These are phyloP conservation scores for Bombus soroeensis DNA, from an alignment of 1,140 invertebrate genomes.

Conservation along the genomic window DNA sequence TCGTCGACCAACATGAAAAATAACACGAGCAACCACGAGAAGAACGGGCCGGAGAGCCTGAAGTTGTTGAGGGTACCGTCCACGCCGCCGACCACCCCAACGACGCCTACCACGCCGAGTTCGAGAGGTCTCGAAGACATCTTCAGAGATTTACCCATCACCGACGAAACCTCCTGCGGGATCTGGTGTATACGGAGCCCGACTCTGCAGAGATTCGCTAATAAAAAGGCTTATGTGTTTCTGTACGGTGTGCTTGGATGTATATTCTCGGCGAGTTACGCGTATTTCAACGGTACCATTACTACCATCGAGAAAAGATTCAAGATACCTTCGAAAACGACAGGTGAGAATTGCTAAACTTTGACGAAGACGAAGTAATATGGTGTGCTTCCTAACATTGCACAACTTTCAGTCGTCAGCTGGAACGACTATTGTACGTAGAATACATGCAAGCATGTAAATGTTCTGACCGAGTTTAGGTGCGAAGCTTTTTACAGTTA, in stretches of 20 bases:
- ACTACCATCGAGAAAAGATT: constrained; percentile 92
- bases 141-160: constrained; percentile 82
- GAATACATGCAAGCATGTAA: not conserved
- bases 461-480: not conserved
- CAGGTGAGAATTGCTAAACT: constrained; percentile 82
- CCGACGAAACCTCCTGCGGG: constrained; percentile 86
- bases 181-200: constrained; percentile 84
- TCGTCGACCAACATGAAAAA: constrained; percentile 68
- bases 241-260: constrained; percentile 89
- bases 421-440: not conserved
- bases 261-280: constrained; percentile 89
- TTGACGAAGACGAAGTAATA: not conserved
- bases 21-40: constrained; percentile 71
- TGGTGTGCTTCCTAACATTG: not conserved
- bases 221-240: constrained; percentile 89
- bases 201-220: constrained; percentile 87
- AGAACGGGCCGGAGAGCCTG: constrained; percentile 76
- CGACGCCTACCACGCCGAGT: constrained; percentile 70
- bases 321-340: constrained; percentile 90
- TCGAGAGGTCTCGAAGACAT: constrained; percentile 82
- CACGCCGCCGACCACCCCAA: constrained; percentile 68
- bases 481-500: not conserved
- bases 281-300: constrained; percentile 90
- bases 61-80: constrained; percentile 73
- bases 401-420: not conserved